These are phyloP conservation scores for Chromis chromis DNA, from an alignment of 2,797 vertebrate species.

Conservation along the genomic window DNA sequence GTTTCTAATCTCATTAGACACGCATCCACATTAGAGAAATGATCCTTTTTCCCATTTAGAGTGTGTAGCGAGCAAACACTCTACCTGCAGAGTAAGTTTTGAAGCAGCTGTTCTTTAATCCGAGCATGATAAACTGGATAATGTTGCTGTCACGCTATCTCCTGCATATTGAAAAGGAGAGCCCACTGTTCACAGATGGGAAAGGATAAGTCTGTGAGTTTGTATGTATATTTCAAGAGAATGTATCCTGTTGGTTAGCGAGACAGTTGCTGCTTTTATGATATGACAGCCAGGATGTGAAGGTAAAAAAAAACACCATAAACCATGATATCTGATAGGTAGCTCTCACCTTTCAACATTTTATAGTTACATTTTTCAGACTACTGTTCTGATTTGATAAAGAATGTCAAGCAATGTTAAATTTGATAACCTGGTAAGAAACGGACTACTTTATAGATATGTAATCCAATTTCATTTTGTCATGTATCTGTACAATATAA, in stretches of 20 bases:
- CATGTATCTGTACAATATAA: neutral
- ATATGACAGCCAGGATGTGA: neutral
- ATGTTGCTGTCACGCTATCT: conserved; percentile 13
- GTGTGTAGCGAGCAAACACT: conserved; percentile 48
- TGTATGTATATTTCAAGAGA: conserved; percentile 43
- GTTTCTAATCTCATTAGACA: conserved; percentile 14
- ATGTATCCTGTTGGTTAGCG: conserved; percentile 18
- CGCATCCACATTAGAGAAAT: conserved; percentile 15
- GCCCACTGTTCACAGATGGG: conserved; percentile 29
- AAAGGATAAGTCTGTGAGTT: conserved; percentile 19
- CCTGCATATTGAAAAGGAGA: conserved; percentile 17
- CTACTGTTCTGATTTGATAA: conserved; percentile 1
- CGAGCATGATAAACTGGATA: conserved; percentile 33
- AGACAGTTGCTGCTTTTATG: conserved; percentile 50
- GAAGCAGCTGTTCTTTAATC: conserved; percentile 61
- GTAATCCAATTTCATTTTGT: neutral
- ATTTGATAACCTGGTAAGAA: neutral
- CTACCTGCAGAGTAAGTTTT: conserved; percentile 40
- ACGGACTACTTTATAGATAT: neutral
- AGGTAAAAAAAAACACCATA: neutral
- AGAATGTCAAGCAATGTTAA: conserved; percentile 1
- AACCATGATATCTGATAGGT: conserved; percentile 19
- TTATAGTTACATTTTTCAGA: neutral
- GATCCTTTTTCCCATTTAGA: conserved; percentile 26
- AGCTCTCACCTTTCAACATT: conserved; percentile 1